Base-by-base conservation (phyloP, 2,797 vertebrate genomes). In the Acipenser ruthenus region DNA sequence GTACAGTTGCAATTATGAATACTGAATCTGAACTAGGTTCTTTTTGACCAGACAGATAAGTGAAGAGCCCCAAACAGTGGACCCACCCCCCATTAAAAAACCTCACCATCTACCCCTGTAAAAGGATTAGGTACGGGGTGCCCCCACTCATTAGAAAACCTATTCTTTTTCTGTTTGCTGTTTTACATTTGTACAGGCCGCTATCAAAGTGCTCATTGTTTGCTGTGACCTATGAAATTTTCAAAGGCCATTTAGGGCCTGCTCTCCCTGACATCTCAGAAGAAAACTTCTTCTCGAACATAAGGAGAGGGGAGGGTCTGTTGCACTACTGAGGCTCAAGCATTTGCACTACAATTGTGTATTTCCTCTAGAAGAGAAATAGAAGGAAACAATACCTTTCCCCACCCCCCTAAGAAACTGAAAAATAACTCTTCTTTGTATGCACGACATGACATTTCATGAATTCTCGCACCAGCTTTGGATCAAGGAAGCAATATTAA, bases 321-420 rank as follows among this genome's bases (percentile, higher is more conserved):
- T 70, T 78, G 78, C 84, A 82, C 82, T 82, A 78, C 81, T 78
- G 75, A 85, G 80, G 82, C 71, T 75, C 73, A 82, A 72, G 82
- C 84, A 89, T 90, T 88, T 89, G 86, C 86, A 89, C 86, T 85
- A 83, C 84, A 88, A 88, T 88, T 88, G 86, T 88, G 86, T 88
- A 86, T 88, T 80, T 78, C 82, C 75, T 85, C 76, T 18, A 67
- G 66, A 50, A 50, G 18, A 68, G 64, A 65, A 49, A 66, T 60
- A 64, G 71, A 70, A 65, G 70, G 68, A 67, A 66, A 71, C 50
- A 61, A 69, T 69, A 72, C 68, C 8, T 87, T 77, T 80, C 82
- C 80, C 79, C 78, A 68, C 50, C 81, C 76, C 81, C 23, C 23
- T 37, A 37, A 37, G 23, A 37, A 37, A 37, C 23, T 37, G 23